Evolutionary conservation across 2,888 invertebrate genomes (phyloP).

Genomic region (Xestia xanthographa): DNA sequence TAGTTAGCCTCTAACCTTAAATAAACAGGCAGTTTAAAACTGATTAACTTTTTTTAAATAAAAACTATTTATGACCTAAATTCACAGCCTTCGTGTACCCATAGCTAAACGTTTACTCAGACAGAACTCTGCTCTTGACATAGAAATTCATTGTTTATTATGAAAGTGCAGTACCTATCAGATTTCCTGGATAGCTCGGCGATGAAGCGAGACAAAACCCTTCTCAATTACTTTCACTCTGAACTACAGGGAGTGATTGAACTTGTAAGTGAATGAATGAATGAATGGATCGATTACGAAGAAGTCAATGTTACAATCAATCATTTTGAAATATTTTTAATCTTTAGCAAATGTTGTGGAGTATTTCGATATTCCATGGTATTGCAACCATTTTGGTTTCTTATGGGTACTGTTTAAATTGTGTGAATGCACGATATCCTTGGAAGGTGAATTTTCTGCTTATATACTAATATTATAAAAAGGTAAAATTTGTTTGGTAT

Average conservation of each 20-base stretch:
- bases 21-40: neutral
- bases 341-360: constrained; percentile 6
- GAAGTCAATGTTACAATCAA: constrained; percentile 29
- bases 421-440: constrained; percentile 40
- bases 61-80: neutral
- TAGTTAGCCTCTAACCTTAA: neutral
- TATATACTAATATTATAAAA: neutral
- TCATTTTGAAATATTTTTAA: constrained; percentile 33
- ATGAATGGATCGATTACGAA: constrained; percentile 22
- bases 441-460: neutral
- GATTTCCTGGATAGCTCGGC: constrained; percentile 1
- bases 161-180: constrained; percentile 15
- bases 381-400: constrained; percentile 32
- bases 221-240: constrained; percentile 26
- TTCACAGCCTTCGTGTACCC: neutral
- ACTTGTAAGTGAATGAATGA: constrained; percentile 26
- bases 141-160: constrained; percentile 5
- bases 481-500: too few species aligned
- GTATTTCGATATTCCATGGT: constrained; percentile 30
- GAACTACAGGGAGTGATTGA: constrained; percentile 12
- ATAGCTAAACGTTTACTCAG: neutral
- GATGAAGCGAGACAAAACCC: constrained; percentile 1
- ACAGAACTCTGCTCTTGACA: neutral
- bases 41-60: neutral
- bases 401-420: constrained; percentile 31